Evolutionary conservation across 53 echinoderm and acorn worm genomes (phyloP).

Genomic region (Zoroaster sp.): DNA sequence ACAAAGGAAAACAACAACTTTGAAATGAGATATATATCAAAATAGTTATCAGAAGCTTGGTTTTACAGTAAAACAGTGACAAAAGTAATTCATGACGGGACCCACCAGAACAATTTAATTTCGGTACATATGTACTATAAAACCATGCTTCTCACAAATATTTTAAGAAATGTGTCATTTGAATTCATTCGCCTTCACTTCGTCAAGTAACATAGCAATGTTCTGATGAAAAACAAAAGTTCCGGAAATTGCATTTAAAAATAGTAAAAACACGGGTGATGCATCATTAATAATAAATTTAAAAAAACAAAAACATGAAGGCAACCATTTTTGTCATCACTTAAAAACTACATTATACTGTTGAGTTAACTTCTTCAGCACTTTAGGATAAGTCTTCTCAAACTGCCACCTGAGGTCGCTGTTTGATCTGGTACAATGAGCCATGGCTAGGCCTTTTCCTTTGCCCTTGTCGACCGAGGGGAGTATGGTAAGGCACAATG

Average conservation of each 20-base stretch:
- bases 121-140: no score
- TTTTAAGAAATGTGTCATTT: no score
- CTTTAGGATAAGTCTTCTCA: slow-evolving; percentile 18
- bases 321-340: background rate
- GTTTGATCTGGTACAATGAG: slow-evolving; percentile 51
- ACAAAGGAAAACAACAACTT: no score
- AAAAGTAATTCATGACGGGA: no score
- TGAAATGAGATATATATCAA: no score
- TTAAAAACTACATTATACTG: background rate
- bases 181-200: no score
- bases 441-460: slow-evolving; percentile 55
- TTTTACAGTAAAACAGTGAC: no score
- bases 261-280: background rate
- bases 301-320: background rate
- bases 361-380: background rate
- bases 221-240: background rate
- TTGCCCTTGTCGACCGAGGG: background rate
- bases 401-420: slow-evolving; percentile 55
- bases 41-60: no score
- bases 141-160: no score
- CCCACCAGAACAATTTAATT: no score
- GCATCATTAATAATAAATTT: background rate
- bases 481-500: slow-evolving; percentile 68
- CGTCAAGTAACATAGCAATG: no score
- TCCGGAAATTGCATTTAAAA: background rate